Conservation (phyloP, 2,888 invertebrate species). For the Proisotoma minuta region DNA sequence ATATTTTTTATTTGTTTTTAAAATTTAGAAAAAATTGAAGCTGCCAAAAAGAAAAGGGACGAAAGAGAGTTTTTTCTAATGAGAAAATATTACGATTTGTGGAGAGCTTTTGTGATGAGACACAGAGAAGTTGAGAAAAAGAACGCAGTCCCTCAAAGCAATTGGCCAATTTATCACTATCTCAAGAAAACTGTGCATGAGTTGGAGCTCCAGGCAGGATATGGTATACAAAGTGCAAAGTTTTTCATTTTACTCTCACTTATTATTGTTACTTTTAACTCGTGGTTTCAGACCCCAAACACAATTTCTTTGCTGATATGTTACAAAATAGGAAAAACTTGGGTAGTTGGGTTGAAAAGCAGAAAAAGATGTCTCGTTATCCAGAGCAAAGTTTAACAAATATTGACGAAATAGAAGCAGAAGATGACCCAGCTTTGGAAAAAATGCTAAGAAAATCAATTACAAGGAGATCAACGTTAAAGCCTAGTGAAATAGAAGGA, state of each 20-base stretch:
- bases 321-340: neutral
- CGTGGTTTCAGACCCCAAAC: neutral
- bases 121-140: neutral
- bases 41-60: neutral
- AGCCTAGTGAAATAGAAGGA: no score
- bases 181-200: constrained; percentile 6
- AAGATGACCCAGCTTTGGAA: no score
- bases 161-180: constrained; percentile 5
- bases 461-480: no score
- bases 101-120: constrained; percentile 9
- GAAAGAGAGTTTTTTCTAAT: constrained; percentile 3
- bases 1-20: neutral
- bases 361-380: neutral
- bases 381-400: no score
- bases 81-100: constrained; percentile 23
- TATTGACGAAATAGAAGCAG: no score
- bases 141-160: constrained; percentile 3
- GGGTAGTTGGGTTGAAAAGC: neutral
- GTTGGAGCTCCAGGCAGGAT: constrained; percentile 5
- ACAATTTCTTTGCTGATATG: neutral
- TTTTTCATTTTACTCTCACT: neutral
- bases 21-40: neutral
- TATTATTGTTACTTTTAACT: no score
- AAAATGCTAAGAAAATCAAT: no score
- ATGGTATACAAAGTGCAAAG: constrained; percentile 5